Conservation (phyloP, 2,113 vertebrate species). For the Mesocricetus auratus region DNA sequence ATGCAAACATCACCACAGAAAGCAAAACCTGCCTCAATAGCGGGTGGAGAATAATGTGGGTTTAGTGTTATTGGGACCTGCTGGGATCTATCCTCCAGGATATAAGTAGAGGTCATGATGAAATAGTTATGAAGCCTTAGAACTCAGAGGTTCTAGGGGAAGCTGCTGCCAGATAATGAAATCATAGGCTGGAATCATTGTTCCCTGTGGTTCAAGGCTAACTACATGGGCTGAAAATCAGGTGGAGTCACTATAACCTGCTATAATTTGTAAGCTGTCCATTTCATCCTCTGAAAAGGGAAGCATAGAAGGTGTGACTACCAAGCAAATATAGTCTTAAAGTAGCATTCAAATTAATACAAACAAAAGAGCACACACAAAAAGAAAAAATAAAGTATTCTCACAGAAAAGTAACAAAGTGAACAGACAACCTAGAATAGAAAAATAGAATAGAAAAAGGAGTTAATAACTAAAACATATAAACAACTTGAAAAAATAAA, state of each 20-base stretch:
- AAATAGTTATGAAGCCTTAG: not conserved
- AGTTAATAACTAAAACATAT: not conserved
- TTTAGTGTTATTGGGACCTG: not conserved
- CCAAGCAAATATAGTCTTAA: not conserved
- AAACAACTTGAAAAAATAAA: not conserved
- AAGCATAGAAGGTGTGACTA: not conserved
- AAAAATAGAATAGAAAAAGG: not conserved
- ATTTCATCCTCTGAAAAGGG: not conserved
- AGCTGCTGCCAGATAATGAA: not conserved
- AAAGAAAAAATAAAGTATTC: not conserved
- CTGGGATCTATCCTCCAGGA: not conserved
- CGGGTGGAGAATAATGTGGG: not conserved
- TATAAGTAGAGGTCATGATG: not conserved
- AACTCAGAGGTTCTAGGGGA: not conserved
- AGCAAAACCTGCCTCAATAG: not conserved
- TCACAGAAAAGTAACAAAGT: not conserved
- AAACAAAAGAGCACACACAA: not conserved
- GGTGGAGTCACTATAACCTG: not conserved
- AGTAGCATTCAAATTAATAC: not conserved
- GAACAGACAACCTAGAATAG: not conserved
- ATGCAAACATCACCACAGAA: not conserved
- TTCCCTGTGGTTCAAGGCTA: not conserved
- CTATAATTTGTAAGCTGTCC: not conserved
- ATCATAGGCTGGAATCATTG: not conserved
- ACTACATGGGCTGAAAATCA: not conserved